phyloP scores from a whole-genome alignment of 1,140 invertebrate species.

The Neuroterus valhalla region DNA sequence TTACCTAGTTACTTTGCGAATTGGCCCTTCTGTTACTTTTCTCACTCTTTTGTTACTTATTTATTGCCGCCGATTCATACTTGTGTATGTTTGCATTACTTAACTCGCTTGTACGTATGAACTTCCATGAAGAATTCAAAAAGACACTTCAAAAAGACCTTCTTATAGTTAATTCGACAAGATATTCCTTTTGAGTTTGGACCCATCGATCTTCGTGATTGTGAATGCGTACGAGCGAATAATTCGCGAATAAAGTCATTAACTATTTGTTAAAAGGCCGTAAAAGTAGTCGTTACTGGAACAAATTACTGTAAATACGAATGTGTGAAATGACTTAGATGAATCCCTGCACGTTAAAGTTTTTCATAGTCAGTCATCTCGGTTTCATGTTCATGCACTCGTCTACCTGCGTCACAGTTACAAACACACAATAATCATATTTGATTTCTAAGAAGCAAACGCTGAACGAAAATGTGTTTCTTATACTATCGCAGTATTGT shows the following conservation, averaged over 20 bases:
- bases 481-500: constrained; percentile 69
- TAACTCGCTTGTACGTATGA: background rate
- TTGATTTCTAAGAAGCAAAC: constrained; percentile 32
- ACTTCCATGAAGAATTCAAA: background rate
- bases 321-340: constrained; percentile 52
- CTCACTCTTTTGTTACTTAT: constrained; percentile 54
- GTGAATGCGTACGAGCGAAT: constrained; percentile 22
- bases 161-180: background rate
- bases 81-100: constrained; percentile 47
- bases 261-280: constrained; percentile 41
- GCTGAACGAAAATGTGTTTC: constrained; percentile 56
- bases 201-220: background rate
- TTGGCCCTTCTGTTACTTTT: constrained; percentile 53
- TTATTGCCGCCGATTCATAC: constrained; percentile 55
- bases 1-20: constrained; percentile 55
- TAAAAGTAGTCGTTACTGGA: constrained; percentile 47
- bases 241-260: constrained; percentile 39
- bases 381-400: constrained; percentile 49
- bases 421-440: constrained; percentile 44
- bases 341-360: constrained; percentile 48
- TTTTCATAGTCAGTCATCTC: constrained; percentile 47
- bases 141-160: background rate
- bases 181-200: no score
- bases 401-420: constrained; percentile 45
- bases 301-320: constrained; percentile 67